Base-by-base conservation (phyloP, 2,888 invertebrate species). In the Ditula angustiorana region DNA sequence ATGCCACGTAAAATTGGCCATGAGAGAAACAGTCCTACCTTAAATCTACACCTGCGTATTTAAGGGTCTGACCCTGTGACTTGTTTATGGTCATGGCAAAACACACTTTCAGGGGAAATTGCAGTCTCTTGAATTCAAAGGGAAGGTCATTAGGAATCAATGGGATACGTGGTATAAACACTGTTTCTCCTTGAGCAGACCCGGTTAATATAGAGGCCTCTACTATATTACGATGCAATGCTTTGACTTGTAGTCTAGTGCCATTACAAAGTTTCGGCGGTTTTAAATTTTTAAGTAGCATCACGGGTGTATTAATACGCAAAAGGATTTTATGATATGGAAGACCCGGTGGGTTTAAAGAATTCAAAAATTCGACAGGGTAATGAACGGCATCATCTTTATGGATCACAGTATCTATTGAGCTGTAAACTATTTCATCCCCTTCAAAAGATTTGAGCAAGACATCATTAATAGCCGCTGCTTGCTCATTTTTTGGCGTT, bases 301-400 rank as follows among this genome's bases (percentile, higher is more conserved):
- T 46, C 21, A 46, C 5, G 4, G 23, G 46, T 5, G 46, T 8
- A 3, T 23, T 23, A 5, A 46, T 23, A 23, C 10, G 21, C 23
- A 23, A 2, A 21, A 23, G 21, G 23, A 70, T 46, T 55, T 49
- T 67, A 50, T 75, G 69, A 24, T 67, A 67, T 61, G 72, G 71
- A 57, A 72, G 47, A 19, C 69, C 71, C 28, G 69, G 65, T 5
- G 66, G n/a, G 63, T 73, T 61, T 4, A 73, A 24, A 44, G 71
- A 70, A 61, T 74, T 69, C 19, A 73, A 69, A 65, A 70, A 71
- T 41, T 69, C 67, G 5, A 46, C 52, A 16, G 68, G 69, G 56
- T 60, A 72, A 56, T 72, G 30, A 3, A 65, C 62, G 53, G n/a
- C 44, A 41, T 69, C 50, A 21, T 61, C 33, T 0, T 8, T 23